Percentiles rank a stretch among this genome's conserved stretches.
Conservation (phyloP, 2,888 invertebrate genomes). For the Pilophorus perplexus region DNA sequence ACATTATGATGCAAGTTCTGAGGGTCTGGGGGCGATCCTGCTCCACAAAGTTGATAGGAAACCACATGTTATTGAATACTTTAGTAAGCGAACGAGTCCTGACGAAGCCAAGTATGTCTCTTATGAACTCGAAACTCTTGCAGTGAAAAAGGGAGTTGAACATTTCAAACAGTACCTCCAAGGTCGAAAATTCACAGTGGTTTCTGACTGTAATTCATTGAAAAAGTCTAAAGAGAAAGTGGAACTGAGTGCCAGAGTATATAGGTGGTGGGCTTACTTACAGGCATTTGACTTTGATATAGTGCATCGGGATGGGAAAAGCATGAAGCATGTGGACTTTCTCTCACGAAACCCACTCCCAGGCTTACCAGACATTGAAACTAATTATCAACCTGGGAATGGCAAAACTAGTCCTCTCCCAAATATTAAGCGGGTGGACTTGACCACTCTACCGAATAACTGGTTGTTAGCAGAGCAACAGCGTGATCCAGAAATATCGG, state of each 20-base stretch:
- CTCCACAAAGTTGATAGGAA: constrained; percentile 9
- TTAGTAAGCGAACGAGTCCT: constrained; percentile 16
- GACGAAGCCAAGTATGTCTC: constrained; percentile 6
- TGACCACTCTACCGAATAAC: constrained; percentile 5
- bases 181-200: constrained; percentile 50
- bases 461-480: constrained; percentile 21
- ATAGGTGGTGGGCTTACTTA: constrained; percentile 50
- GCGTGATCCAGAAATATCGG: background rate
- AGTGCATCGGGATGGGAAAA: constrained; percentile 47
- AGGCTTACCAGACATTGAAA: too few relatives aligned
- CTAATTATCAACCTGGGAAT: too few relatives aligned
- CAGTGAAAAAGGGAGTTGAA: constrained; percentile 45
- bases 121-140: constrained; percentile 26
- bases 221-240: constrained; percentile 49
- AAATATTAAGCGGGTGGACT: background rate
- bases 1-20: constrained; percentile 10
- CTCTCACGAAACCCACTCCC: constrained; percentile 46
- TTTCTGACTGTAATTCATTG: constrained; percentile 51
- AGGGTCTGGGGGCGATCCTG: constrained; percentile 14
- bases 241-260: constrained; percentile 49
- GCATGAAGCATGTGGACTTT: constrained; percentile 51
- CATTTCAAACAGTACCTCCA: too few relatives aligned
- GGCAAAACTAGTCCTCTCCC: background rate
- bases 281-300: constrained; percentile 48
- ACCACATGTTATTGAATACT: constrained; percentile 22